Evolutionary conservation across 2,888 invertebrate species (phyloP), one percentile per base, ranked within the genome.

Genomic region (Cephus runcator): DNA sequence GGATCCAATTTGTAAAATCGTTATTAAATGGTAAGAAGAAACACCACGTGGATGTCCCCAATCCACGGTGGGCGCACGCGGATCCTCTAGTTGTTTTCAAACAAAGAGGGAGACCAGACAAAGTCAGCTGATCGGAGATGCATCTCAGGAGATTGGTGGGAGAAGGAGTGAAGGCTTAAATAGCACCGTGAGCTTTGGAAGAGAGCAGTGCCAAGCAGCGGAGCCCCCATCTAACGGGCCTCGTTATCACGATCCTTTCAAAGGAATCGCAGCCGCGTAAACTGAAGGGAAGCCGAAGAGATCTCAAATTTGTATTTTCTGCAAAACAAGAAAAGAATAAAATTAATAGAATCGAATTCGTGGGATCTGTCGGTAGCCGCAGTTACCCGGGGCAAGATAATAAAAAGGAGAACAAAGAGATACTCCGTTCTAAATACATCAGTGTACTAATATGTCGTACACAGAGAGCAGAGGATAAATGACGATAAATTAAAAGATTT

Each of bases 111-210:
- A 82, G 85, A 81, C 77, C 80, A 82, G 84, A 88, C 85, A 86
- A 85, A 87, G 89, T 89, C 90, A 90, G 90, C 90, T 90, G 90
- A 89, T 89, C 84, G 75, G 82, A 85, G 88, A 84, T 87, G 84
- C 86, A 88, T 84, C 84, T 85, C 77, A 79, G 56, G 3, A 56
- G 56, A 56, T 56, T 56, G 83, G 83, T 82, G 84, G 83, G 82
- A 77, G 75, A 80, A 76, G 81, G 82, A 77, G 82, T 83, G 87
- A 90, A 83, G 87, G 91, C 91, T 91, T 91, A 91, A 91, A 91
- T 91, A 91, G 89, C 88, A 85, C 89, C 86, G 87, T 83, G 82
- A 80, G 83, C 84, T 81, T 85, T 81, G 79, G 82, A 87, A 82
- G 83, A 82, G 80, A 85, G 85, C 89, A 91, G 91, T 91, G 87